phyloP scores from a whole-genome alignment of 2,888 invertebrate species.

The Rhaphigaster nebulosa region DNA sequence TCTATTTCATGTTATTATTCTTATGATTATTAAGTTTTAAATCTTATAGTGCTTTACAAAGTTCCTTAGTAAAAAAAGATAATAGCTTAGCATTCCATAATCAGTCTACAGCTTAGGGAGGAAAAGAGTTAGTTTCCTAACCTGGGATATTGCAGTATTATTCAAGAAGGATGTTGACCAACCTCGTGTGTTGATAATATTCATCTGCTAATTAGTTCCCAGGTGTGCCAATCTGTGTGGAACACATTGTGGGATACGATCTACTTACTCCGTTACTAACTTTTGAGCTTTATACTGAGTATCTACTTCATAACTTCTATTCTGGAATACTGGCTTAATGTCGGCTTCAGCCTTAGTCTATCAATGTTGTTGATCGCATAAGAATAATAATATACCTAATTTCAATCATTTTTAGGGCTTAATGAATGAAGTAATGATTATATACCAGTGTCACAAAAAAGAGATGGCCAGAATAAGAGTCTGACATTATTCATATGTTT shows the following conservation, averaged over 20 bases:
- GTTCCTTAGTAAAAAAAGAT: background rate
- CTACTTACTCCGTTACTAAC: background rate
- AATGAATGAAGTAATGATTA: too few relatives aligned
- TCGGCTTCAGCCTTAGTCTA: too few relatives aligned
- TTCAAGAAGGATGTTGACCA: conserved; percentile 27
- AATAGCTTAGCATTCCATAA: background rate
- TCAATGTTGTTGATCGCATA: too few relatives aligned
- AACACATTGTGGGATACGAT: background rate
- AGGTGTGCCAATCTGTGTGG: background rate
- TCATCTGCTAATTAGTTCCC: conserved; percentile 21
- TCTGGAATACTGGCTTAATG: too few relatives aligned
- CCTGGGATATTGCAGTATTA: conserved; percentile 23
- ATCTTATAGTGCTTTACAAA: background rate
- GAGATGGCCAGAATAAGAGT: too few relatives aligned
- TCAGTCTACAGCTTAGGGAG: background rate
- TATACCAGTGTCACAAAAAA: too few relatives aligned
- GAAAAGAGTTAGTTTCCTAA: background rate
- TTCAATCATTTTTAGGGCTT: too few relatives aligned
- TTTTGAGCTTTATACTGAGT: background rate
- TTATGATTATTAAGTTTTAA: background rate
- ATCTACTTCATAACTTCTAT: too few relatives aligned
- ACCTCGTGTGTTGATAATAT: background rate
- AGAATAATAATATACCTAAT: too few relatives aligned
- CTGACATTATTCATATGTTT: too few relatives aligned
- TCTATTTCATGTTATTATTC: background rate